Evolutionary conservation across 2,113 vertebrate species (phyloP), one percentile per base, ranked within the genome.

Genomic region (Gorsachius goisagi): DNA sequence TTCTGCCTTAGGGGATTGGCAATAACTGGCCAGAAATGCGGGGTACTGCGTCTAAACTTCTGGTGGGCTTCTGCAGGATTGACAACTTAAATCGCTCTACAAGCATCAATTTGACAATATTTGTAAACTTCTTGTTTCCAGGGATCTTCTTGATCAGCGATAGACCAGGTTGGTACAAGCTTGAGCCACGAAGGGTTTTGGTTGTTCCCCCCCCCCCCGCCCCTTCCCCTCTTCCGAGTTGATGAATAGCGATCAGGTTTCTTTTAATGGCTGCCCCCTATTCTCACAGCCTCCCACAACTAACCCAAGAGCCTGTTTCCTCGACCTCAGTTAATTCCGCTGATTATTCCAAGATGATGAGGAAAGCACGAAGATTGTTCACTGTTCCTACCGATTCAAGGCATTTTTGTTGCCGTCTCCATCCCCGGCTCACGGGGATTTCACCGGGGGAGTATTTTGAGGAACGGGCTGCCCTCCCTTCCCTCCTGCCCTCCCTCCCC

Each of bases 271-370:
- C 97, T 98, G 96, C 96, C 98, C 98, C 97, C 96, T 99, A 98
- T 99, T 99, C 99, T 98, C 98, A 98, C 98, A 99, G 98, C 98
- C 99, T 99, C 98, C 98, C 98, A 97, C 97, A 95, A 98, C 98
- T 99, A 98, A 98, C 98, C 98, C 97, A 94, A 98, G 98, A 98
- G 98, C 98, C 98, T 98, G 98, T 97, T 98, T 97, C 98, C 97
- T 96, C 98, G 98, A 99, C 98, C 99, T 98, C 97, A 97, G 97
- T 98, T 99, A 99, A 99, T 99, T 99, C 98, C 98, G 75, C 98
- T 99, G 99, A 99, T 99, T 98, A 98, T 97, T 99, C 98, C 99
- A 99, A 99, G 98, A 99, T 99, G 99, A 98, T 97, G 81, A 93
- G 88, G 97, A 97, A 95, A 96, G 86, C 89, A 90, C 79, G 92